Evolutionary conservation across 1,140 invertebrate genomes (phyloP).

Genomic region (Leptinotarsa defecta): DNA sequence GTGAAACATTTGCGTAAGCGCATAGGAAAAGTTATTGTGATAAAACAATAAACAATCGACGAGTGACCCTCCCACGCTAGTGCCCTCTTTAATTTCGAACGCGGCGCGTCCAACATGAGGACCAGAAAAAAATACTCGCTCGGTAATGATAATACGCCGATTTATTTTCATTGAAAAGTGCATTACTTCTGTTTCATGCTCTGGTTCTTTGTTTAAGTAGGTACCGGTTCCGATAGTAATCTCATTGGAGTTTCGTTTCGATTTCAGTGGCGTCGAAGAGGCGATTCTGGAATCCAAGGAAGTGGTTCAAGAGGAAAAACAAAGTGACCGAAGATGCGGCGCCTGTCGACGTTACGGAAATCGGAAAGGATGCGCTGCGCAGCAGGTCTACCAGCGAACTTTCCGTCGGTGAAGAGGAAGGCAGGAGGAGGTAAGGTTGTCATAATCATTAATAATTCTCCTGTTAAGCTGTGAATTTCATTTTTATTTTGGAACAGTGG

Average conservation of each 20-base stretch:
- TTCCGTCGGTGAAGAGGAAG: conserved; percentile 61
- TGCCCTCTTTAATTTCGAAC: not conserved
- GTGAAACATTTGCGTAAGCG: conserved; percentile 17
- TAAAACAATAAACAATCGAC: conserved; percentile 17
- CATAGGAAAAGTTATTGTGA: conserved; percentile 18
- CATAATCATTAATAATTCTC: not conserved
- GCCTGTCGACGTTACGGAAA: conserved; percentile 34
- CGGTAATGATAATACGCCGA: conserved; percentile 2
- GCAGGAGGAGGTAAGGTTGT: conserved; percentile 54
- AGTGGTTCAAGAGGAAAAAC: conserved; percentile 53
- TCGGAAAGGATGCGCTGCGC: conserved; percentile 59
- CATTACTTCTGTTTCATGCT: not conserved
- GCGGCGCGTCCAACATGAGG: conserved; percentile 1
- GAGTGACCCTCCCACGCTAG: conserved; percentile 19
- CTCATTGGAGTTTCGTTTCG: conserved; percentile 22
- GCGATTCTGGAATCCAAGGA: conserved; percentile 53
- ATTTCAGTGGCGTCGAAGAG: conserved; percentile 50
- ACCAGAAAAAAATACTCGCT: conserved; percentile 22
- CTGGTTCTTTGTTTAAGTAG: not conserved
- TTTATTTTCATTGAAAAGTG: not conserved
- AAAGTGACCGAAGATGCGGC: conserved; percentile 45
- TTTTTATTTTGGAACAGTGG: no score
- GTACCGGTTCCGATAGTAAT: not conserved
- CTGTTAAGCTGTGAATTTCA: no score
- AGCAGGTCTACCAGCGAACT: conserved; percentile 73